Percentiles rank a stretch among this genome's conserved stretches.
Evolutionary conservation across 2,797 vertebrate genomes (phyloP).

Genomic region (Anableps anableps): DNA sequence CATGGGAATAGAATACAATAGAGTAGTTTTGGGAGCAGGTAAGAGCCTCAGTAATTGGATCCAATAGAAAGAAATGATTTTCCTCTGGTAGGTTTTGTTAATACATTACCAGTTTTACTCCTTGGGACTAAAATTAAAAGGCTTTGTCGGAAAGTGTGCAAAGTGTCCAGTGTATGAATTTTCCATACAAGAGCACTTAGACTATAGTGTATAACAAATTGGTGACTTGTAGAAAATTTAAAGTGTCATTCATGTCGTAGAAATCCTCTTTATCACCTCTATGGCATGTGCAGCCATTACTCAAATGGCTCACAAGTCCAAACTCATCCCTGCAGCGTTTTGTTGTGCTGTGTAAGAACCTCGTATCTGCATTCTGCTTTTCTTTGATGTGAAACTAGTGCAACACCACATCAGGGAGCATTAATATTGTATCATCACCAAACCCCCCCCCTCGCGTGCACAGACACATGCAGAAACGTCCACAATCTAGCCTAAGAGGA

Average conservation of each 20-base stretch:
- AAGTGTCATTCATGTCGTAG: neutral
- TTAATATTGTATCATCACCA: constrained; percentile 66
- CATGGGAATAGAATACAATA: neutral
- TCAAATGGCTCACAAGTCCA: neutral
- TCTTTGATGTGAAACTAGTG: constrained; percentile 74
- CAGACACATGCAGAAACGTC: neutral
- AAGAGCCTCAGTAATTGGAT: neutral
- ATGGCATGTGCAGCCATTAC: neutral
- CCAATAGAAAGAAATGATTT: neutral
- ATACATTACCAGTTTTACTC: too few relatives aligned
- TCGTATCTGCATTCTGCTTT: constrained; percentile 52
- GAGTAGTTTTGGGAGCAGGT: neutral
- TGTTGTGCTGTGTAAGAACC: constrained; percentile 57
- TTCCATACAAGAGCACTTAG: neutral
- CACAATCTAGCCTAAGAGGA: constrained; percentile 15
- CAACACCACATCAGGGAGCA: constrained; percentile 67
- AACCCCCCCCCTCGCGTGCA: neutral
- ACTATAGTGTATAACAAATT: neutral
- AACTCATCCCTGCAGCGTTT: constrained; percentile 45
- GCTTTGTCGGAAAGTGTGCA: neutral
- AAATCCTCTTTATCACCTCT: neutral
- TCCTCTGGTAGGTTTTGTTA: neutral
- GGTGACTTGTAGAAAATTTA: neutral
- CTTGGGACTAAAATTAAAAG: neutral
- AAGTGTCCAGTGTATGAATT: neutral